Conservation (phyloP, 2,113 vertebrate species). For the Macaca mulatta region DNA sequence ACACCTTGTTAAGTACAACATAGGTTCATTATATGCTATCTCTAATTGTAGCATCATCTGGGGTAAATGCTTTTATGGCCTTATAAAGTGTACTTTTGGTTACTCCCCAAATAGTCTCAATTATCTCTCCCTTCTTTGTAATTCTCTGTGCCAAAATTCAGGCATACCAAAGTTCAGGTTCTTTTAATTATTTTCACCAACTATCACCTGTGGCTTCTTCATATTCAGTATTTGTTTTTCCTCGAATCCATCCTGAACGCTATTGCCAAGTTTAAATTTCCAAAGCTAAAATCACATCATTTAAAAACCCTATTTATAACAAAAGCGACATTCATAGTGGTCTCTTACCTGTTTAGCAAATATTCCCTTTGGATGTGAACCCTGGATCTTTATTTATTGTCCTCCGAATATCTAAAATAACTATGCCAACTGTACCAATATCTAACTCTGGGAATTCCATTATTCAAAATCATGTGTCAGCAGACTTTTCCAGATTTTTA, state of each 20-base stretch:
- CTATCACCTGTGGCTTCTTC: neutral
- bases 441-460: neutral
- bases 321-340: neutral
- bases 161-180: neutral
- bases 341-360: neutral
- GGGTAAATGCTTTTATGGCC: neutral
- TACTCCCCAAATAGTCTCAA: neutral
- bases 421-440: neutral
- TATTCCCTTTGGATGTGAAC: neutral
- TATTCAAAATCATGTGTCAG: neutral
- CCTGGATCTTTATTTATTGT: neutral
- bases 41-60: neutral
- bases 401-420: neutral
- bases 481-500: neutral
- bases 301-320: neutral
- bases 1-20: neutral
- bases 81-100: neutral
- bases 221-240: neutral
- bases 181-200: neutral
- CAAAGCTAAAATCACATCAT: neutral
- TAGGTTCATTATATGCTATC: neutral
- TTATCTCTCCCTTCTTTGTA: neutral
- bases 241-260: neutral
- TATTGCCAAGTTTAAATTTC: neutral
- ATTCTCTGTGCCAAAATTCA: neutral